Evolutionary conservation across 1,140 invertebrate genomes (phyloP).

Genomic region (Asbolus verrucosus): DNA sequence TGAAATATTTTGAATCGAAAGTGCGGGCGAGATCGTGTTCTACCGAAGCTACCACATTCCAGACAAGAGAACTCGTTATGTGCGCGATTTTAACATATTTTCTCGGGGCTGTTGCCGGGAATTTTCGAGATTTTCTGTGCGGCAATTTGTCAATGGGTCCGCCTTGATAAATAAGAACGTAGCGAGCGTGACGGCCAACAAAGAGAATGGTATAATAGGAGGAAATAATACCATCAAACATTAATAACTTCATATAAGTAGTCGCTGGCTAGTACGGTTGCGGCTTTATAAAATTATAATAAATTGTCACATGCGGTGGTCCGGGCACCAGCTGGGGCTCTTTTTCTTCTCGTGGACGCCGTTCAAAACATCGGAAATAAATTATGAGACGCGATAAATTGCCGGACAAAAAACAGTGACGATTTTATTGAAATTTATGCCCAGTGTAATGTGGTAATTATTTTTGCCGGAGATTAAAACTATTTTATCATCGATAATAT

Average conservation of each 20-base stretch:
- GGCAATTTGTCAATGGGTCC: conserved; percentile 1
- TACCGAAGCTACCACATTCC: conserved; percentile 38
- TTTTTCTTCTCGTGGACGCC: conserved; percentile 55
- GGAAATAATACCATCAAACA: conserved; percentile 62
- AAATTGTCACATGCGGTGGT: conserved; percentile 63
- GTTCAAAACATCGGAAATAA: conserved; percentile 58
- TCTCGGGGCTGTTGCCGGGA: not conserved
- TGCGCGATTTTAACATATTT: conserved; percentile 23
- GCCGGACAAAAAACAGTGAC: conserved; percentile 55
- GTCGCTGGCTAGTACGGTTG: conserved; percentile 56
- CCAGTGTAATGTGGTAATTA: conserved; percentile 30
- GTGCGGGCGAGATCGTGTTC: conserved; percentile 35
- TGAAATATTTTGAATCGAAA: conserved; percentile 36
- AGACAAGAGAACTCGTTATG: conserved; percentile 23
- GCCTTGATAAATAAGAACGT: not conserved
- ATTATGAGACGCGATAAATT: conserved; percentile 55
- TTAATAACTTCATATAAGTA: conserved; percentile 62
- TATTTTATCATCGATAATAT: conserved; percentile 29
- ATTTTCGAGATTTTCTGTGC: conserved; percentile 6
- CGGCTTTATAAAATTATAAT: conserved; percentile 63
- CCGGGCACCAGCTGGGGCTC: conserved; percentile 55
- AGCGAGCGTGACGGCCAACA: conserved; percentile 17
- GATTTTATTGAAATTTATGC: conserved; percentile 61
- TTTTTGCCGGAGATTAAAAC: conserved; percentile 30
- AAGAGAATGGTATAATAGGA: conserved; percentile 44